phyloP scores from a whole-genome alignment of 2,797 vertebrate species.

The Spea hammondii region DNA sequence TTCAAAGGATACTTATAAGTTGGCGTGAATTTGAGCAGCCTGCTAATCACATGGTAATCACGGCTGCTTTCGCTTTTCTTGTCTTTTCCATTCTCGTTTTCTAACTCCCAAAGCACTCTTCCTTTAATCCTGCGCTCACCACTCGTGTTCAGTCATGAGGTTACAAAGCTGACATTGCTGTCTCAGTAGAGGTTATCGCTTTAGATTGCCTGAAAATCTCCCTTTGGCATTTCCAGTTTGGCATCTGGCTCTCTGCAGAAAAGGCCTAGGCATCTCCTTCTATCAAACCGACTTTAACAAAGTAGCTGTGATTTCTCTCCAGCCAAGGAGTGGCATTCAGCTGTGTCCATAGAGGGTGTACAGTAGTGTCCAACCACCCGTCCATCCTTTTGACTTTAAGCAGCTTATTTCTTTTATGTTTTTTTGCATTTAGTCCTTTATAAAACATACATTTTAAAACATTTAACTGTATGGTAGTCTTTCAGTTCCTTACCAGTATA shows the following conservation, averaged over 20 bases:
- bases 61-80: conserved; percentile 53
- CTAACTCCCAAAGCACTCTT: conserved; percentile 58
- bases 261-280: conserved; percentile 58
- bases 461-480: too few relatives aligned
- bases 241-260: conserved; percentile 66
- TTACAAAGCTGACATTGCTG: conserved; percentile 68
- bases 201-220: conserved; percentile 70
- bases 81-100: conserved; percentile 64
- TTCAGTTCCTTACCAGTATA: too few relatives aligned
- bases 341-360: not conserved
- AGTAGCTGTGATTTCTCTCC: conserved; percentile 62
- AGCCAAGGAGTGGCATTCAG: conserved; percentile 54
- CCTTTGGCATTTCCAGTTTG: conserved; percentile 67
- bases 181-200: conserved; percentile 70
- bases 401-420: too few relatives aligned
- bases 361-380: too few relatives aligned
- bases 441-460: too few relatives aligned
- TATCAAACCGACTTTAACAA: conserved; percentile 61
- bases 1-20: conserved; percentile 47
- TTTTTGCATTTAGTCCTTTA: too few relatives aligned
- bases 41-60: conserved; percentile 60
- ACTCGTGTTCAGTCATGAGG: conserved; percentile 61
- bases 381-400: too few relatives aligned
- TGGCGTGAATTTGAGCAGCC: conserved; percentile 45
- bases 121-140: conserved; percentile 61